Percentiles rank a stretch among this genome's conserved stretches.
These are phyloP conservation scores for Aurelia coerulea DNA, from an alignment of 30 jellyfish, hydroid and myxozoan genomes.

Conservation along the genomic window DNA sequence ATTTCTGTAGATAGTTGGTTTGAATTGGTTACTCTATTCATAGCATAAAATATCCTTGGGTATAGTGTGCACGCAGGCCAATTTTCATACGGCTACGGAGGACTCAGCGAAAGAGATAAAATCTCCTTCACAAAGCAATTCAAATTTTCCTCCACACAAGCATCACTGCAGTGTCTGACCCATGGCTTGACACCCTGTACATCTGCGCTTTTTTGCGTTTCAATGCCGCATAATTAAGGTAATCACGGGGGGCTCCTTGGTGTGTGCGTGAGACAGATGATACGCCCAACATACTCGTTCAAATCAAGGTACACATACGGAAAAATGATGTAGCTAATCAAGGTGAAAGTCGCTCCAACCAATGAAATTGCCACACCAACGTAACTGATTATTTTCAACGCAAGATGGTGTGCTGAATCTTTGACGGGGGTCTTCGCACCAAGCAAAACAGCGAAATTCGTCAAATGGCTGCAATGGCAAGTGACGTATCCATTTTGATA, in stretches of 20 bases:
- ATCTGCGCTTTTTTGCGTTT: too few species aligned
- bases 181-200: too few species aligned
- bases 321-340: conserved; percentile 71
- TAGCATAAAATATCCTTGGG: too few species aligned
- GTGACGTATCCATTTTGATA: conserved; percentile 30
- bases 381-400: conserved; percentile 71
- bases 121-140: too few species aligned
- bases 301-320: conserved; percentile 85
- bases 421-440: conserved; percentile 67
- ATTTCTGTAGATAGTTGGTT: too few species aligned
- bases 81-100: too few species aligned
- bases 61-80: too few species aligned
- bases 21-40: too few species aligned
- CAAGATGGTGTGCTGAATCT: conserved; percentile 37
- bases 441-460: conserved; percentile 87
- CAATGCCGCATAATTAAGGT: too few species aligned
- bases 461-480: conserved; percentile 85
- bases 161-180: too few species aligned
- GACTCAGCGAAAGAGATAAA: too few species aligned
- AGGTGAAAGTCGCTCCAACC: conserved; percentile 88
- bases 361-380: conserved; percentile 82
- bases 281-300: conserved; percentile 37
- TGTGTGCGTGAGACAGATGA: conserved; percentile 18
- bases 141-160: too few species aligned
- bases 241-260: not conserved